Conservation (phyloP, 2,888 invertebrate species). For the Coenonympha arcania region DNA sequence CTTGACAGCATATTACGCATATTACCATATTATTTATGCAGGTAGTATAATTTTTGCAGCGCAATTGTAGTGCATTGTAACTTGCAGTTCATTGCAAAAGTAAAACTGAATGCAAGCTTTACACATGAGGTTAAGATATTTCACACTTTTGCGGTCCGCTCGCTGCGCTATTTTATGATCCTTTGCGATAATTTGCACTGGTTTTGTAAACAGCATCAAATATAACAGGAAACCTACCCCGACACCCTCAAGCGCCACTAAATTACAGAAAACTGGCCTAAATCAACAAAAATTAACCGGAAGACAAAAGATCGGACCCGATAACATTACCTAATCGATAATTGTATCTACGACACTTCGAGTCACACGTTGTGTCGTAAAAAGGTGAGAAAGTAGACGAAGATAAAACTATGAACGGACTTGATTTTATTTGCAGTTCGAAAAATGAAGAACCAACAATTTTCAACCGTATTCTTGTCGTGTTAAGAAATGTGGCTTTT, state of each 20-base stretch:
- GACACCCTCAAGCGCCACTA: conserved; percentile 44
- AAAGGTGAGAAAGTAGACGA: conserved; percentile 71
- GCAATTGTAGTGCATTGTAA: too few relatives aligned
- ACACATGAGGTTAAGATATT: neutral
- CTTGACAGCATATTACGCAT: too few relatives aligned
- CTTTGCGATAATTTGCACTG: conserved; percentile 1
- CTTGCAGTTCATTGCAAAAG: too few relatives aligned
- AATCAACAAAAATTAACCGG: conserved; percentile 69
- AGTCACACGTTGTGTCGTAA: conserved; percentile 70
- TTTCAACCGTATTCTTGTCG: conserved; percentile 15
- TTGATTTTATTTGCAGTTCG: conserved; percentile 4
- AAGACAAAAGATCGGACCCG: conserved; percentile 68
- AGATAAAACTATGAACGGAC: conserved; percentile 58
- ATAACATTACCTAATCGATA: conserved; percentile 74
- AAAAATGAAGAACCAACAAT: conserved; percentile 8
- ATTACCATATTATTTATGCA: too few relatives aligned
- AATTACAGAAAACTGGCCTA: conserved; percentile 55
- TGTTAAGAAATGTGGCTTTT: conserved; percentile 15
- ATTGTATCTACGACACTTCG: conserved; percentile 72
- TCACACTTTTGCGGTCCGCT: neutral
- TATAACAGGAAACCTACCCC: conserved; percentile 10
- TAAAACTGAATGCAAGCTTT: too few relatives aligned
- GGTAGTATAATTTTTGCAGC: too few relatives aligned
- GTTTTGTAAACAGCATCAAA: neutral
- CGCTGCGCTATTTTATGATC: neutral